These are phyloP conservation scores for Neomorphus geoffroyi DNA, from an alignment of 2,797 vertebrate genomes.

Conservation along the genomic window DNA sequence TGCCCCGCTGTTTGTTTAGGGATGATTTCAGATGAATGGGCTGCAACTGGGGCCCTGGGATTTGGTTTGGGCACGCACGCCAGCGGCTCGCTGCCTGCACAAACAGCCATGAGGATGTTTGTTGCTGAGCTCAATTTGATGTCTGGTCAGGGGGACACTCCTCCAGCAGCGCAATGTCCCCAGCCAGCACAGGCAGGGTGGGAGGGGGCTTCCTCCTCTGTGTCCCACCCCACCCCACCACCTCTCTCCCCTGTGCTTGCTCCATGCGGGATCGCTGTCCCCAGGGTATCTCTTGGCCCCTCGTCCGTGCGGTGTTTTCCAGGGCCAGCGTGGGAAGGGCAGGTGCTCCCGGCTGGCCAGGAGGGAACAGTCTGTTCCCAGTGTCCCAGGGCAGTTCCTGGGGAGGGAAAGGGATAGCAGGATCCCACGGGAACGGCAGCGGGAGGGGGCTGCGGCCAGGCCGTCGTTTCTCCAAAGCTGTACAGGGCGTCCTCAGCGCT, in stretches of 20 bases:
- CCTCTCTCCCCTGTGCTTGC: background rate
- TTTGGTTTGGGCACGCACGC: background rate
- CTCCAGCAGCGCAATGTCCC: background rate
- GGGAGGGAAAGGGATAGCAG: conserved; percentile 33
- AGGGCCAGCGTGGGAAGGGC: conserved; percentile 45
- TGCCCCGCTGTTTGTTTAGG: background rate
- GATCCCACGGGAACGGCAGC: conserved; percentile 47
- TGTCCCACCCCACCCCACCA: background rate
- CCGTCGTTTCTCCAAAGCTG: background rate
- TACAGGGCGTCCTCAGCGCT: accelerated
- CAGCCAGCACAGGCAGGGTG: accelerated
- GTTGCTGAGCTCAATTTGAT: background rate
- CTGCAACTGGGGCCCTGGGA: background rate
- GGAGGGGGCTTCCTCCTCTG: background rate
- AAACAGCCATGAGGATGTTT: background rate
- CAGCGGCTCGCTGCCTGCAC: background rate
- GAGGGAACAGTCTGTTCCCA: conserved; percentile 57
- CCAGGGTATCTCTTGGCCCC: background rate
- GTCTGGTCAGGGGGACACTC: background rate
- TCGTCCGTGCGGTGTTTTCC: background rate
- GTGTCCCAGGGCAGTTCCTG: conserved; percentile 45
- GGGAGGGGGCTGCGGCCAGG: background rate
- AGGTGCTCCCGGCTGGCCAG: conserved; percentile 12
- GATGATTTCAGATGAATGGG: background rate
- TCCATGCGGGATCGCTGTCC: background rate